phyloP scores from a whole-genome alignment of 2,113 vertebrate genomes.

The Limnothrissa miodon region DNA sequence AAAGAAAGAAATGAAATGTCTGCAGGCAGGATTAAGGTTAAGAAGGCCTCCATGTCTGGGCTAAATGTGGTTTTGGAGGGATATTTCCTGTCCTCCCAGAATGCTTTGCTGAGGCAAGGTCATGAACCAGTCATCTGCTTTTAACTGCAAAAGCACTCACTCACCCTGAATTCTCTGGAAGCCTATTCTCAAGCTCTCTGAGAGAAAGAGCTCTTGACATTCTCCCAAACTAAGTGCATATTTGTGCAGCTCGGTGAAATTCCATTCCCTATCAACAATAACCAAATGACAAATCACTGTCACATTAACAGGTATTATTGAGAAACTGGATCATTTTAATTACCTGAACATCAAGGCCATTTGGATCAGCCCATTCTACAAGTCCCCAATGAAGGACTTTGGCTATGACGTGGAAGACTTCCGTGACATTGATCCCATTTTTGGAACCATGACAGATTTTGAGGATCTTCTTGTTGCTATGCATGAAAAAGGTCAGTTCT shows the following conservation, averaged over 20 bases:
- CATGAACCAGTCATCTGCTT: not conserved
- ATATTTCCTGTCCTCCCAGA: not conserved
- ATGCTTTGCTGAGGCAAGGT: not conserved
- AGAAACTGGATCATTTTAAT: constrained; percentile 82
- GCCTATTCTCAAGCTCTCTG: not conserved
- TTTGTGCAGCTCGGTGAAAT: not conserved
- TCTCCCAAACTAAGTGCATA: not conserved
- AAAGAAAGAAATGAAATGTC: not conserved
- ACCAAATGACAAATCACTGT: not conserved
- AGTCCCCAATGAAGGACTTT: constrained; percentile 86
- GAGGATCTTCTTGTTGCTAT: constrained; percentile 82
- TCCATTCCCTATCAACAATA: not conserved
- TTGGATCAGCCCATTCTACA: constrained; percentile 91
- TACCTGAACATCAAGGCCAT: constrained; percentile 86
- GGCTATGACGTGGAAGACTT: constrained; percentile 92
- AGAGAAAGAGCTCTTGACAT: not conserved
- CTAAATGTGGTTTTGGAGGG: not conserved
- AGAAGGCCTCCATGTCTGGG: not conserved
- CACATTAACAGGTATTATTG: constrained; percentile 77
- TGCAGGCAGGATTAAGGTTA: not conserved
- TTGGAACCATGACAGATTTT: constrained; percentile 92
- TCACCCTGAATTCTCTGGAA: not conserved
- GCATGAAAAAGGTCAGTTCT: constrained; percentile 81
- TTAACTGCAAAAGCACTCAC: not conserved
- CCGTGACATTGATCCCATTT: constrained; percentile 82